Evolutionary conservation across 2,888 invertebrate genomes (phyloP).

Genomic region (Abrostola tripartita): DNA sequence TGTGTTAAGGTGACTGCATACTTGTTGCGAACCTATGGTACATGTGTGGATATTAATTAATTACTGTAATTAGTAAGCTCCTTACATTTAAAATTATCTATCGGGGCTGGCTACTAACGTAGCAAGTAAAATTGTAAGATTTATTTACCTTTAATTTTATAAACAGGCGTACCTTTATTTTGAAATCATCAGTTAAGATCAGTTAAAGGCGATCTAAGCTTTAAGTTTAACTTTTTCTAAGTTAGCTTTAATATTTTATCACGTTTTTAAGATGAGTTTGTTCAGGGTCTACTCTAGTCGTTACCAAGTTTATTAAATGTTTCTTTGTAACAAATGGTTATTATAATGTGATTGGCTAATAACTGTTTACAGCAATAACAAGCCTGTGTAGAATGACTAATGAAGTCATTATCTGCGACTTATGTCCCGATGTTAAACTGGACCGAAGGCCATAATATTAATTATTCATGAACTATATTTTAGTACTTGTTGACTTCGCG

Average conservation of each 20-base stretch:
- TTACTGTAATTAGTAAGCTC: slow-evolving; percentile 24
- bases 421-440: slow-evolving; percentile 20
- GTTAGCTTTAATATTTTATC: no score
- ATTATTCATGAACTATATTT: slow-evolving; percentile 35
- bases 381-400: slow-evolving; percentile 11
- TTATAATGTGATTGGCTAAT: slow-evolving; percentile 1
- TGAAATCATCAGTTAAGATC: no score
- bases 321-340: background rate
- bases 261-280: no score
- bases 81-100: no score
- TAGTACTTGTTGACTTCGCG: slow-evolving; percentile 21
- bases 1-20: slow-evolving; percentile 32
- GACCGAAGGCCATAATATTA: slow-evolving; percentile 27
- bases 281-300: background rate
- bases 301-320: background rate
- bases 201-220: no score
- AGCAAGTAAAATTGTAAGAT: no score
- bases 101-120: no score
- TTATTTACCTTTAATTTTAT: no score
- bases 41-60: slow-evolving; percentile 37
- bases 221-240: no score
- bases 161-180: no score
- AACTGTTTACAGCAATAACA: slow-evolving; percentile 16
- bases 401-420: slow-evolving; percentile 39
- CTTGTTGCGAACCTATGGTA: slow-evolving; percentile 24